Percentiles rank a stretch among this genome's conserved stretches.
Evolutionary conservation across 2,888 invertebrate species (phyloP).

Genomic region (Synergus umbraculus): DNA sequence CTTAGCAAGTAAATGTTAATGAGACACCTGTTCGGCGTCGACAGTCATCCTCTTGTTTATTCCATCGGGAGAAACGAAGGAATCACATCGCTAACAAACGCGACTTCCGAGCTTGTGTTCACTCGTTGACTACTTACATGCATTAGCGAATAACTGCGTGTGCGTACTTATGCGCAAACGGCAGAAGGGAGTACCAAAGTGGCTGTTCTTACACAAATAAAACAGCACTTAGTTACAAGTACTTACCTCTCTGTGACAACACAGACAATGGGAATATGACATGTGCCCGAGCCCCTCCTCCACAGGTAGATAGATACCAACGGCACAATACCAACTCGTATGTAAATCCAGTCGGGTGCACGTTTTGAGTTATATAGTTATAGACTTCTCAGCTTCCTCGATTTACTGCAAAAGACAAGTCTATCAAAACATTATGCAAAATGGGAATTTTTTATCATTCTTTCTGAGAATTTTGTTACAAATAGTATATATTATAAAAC

Average conservation of each 20-base stretch:
- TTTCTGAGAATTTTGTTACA: no score
- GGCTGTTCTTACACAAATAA: slow-evolving; percentile 76
- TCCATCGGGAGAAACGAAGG: slow-evolving; percentile 19
- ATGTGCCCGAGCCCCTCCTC: slow-evolving; percentile 68
- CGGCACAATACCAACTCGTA: slow-evolving; percentile 68
- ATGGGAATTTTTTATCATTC: not conserved
- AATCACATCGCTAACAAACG: slow-evolving; percentile 17
- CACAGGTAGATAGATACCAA: slow-evolving; percentile 61
- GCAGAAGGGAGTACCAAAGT: slow-evolving; percentile 68
- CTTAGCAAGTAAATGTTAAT: not conserved
- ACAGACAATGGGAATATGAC: slow-evolving; percentile 76
- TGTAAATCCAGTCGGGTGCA: slow-evolving; percentile 71
- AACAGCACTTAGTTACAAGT: slow-evolving; percentile 75
- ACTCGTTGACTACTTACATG: slow-evolving; percentile 52
- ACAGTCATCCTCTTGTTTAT: slow-evolving; percentile 6
- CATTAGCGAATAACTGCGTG: slow-evolving; percentile 53
- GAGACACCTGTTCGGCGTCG: not conserved
- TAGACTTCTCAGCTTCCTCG: slow-evolving; percentile 61
- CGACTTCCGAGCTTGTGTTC: slow-evolving; percentile 41
- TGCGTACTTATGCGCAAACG: slow-evolving; percentile 52
- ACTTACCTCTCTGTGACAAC: slow-evolving; percentile 72
- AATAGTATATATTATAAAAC: no score
- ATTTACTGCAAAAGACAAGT: slow-evolving; percentile 53
- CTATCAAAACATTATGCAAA: not conserved
- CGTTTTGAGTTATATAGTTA: slow-evolving; percentile 56